These are phyloP conservation scores for Mactromeris polynyma DNA, from an alignment of 2,888 invertebrate genomes.

Conservation along the genomic window DNA sequence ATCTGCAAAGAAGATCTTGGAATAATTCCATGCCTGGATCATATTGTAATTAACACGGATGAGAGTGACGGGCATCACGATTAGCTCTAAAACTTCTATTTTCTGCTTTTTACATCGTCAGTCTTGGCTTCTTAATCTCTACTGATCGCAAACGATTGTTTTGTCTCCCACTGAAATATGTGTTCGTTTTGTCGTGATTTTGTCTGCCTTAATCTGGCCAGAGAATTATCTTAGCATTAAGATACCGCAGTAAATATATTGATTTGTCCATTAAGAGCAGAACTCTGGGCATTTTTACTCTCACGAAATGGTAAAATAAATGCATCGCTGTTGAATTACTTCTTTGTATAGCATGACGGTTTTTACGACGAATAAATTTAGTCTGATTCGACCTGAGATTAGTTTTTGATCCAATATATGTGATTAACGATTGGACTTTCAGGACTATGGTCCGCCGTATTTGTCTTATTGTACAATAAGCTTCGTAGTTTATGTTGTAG, in stretches of 20 bases:
- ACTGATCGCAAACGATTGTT: neutral
- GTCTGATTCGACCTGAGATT: neutral
- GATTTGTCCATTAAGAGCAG: neutral
- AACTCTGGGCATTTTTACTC: neutral
- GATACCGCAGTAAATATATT: neutral
- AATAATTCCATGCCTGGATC: neutral
- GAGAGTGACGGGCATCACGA: neutral
- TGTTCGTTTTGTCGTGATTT: neutral
- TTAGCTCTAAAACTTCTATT: slow-evolving; percentile 7
- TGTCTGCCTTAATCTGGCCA: neutral
- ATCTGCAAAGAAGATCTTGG: neutral
- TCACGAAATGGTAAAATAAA: neutral
- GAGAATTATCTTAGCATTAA: neutral
- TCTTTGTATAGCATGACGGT: neutral
- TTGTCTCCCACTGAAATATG: neutral
- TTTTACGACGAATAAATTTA: neutral
- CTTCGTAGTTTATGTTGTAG: neutral
- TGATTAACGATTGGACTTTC: neutral
- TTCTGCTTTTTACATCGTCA: neutral
- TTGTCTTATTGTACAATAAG: neutral
- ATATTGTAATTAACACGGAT: slow-evolving; percentile 24
- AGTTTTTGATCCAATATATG: neutral
- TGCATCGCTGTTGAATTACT: slow-evolving; percentile 2
- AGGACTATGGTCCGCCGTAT: neutral
- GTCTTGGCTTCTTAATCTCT: neutral